A percentile compares a stretch with the other conserved stretches of the same genome.
Conservation (phyloP, 2,888 invertebrate species). For the Choristoneura rosaceana region DNA sequence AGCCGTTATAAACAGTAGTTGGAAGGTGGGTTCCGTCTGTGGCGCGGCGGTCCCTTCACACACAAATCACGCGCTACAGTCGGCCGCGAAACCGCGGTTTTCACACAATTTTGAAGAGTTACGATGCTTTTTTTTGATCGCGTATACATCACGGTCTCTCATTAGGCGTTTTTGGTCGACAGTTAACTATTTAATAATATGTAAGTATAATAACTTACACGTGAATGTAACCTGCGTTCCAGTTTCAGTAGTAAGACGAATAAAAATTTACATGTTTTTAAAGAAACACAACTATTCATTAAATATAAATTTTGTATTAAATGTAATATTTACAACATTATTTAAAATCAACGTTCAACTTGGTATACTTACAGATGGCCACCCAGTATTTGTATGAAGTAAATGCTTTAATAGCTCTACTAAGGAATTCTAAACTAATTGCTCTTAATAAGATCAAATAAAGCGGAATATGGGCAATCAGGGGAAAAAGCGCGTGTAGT, state of each 20-base stretch:
- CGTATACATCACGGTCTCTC: constrained; percentile 18
- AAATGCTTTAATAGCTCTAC: background rate
- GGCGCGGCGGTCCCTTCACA: constrained; percentile 31
- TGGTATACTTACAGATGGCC: no score
- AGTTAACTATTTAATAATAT: constrained; percentile 10
- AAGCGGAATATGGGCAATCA: no score
- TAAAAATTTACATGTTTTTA: no score
- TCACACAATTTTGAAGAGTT: constrained; percentile 33
- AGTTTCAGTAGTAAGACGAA: no score
- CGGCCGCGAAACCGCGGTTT: constrained; percentile 23
- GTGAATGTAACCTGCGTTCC: no score
- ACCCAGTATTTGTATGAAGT: no score
- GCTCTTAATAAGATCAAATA: no score
- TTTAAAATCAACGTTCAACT: no score
- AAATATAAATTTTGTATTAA: no score
- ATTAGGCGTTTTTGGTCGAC: constrained; percentile 17
- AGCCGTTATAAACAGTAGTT: constrained; percentile 32
- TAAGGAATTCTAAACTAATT: background rate
- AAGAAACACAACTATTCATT: no score
- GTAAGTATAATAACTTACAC: background rate
- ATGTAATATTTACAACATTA: no score
- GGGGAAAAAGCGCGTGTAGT: no score
- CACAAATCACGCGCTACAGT: constrained; percentile 26
- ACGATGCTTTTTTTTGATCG: constrained; percentile 18
- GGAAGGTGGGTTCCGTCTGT: constrained; percentile 4